Conservation (phyloP, 2,797 vertebrate genomes). For the Sternarchorhynchus goeldii region DNA sequence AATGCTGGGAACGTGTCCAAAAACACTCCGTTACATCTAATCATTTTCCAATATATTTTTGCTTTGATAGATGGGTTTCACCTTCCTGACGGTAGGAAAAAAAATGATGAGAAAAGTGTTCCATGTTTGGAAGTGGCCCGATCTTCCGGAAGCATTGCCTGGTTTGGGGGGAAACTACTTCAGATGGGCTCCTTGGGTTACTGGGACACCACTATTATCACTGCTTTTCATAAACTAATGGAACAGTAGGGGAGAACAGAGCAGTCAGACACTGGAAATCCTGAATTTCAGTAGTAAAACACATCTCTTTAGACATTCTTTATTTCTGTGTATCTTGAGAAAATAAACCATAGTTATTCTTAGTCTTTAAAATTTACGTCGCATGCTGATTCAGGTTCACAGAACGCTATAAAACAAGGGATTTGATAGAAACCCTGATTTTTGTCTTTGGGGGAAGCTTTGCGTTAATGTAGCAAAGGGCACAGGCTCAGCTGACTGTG, state of each 20-base stretch:
- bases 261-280: slow-evolving; percentile 24
- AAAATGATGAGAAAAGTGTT: slow-evolving; percentile 31
- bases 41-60: slow-evolving; percentile 31
- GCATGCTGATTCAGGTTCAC: neutral
- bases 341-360: neutral
- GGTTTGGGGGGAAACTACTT: neutral
- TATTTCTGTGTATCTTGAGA: too few relatives aligned
- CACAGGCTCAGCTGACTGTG: slow-evolving; percentile 33
- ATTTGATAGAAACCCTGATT: slow-evolving; percentile 20
- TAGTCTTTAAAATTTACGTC: neutral
- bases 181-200: slow-evolving; percentile 6
- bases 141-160: slow-evolving; percentile 8
- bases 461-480: slow-evolving; percentile 28
- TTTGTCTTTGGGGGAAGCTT: slow-evolving; percentile 22
- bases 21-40: slow-evolving; percentile 43
- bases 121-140: neutral
- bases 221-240: slow-evolving; percentile 42
- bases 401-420: neutral
- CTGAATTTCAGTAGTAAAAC: slow-evolving; percentile 15
- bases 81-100: slow-evolving; percentile 31
- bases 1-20: slow-evolving; percentile 65
- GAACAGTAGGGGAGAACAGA: slow-evolving; percentile 4
- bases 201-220: slow-evolving; percentile 35
- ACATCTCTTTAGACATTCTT: neutral
- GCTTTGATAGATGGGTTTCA: slow-evolving; percentile 23